Conservation (phyloP, 92 coral and sea anemone genomes). For the Virgularia gustaviana region DNA sequence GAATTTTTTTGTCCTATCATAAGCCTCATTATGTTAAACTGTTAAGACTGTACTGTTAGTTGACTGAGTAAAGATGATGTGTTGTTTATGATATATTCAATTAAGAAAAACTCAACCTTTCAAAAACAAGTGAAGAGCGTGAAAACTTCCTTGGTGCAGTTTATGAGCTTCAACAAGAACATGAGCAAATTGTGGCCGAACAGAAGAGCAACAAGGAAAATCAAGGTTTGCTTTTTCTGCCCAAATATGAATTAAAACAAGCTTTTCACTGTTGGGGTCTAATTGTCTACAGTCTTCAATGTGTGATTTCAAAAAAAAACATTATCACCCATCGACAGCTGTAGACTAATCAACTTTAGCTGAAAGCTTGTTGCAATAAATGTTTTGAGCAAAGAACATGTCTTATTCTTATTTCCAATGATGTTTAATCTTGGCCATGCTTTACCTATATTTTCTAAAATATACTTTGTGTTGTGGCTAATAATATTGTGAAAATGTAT, state of each 20-base stretch:
- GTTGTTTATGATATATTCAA: conserved; percentile 9
- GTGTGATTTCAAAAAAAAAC: too few species aligned
- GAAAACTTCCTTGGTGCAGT: conserved; percentile 22
- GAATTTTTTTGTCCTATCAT: too few species aligned
- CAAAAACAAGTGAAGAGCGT: conserved; percentile 17
- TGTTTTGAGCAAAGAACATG: too few species aligned
- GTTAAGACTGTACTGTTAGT: not conserved
- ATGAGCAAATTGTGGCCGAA: conserved; percentile 71
- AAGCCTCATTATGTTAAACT: not conserved
- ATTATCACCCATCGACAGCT: not conserved
- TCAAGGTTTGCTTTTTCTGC: conserved; percentile 85
- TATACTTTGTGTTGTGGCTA: too few species aligned
- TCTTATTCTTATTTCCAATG: too few species aligned
- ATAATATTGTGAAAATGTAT: not conserved
- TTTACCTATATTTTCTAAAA: too few species aligned
- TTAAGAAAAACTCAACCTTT: conserved; percentile 20
- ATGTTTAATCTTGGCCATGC: too few species aligned
- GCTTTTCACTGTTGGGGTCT: too few species aligned
- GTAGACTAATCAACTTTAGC: not conserved
- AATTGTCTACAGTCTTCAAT: too few species aligned
- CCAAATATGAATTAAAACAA: too few species aligned
- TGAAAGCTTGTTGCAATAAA: too few species aligned
- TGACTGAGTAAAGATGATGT: conserved; percentile 27
- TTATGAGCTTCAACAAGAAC: conserved; percentile 19
- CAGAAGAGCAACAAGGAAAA: conserved; percentile 81